Conservation (phyloP, 2,113 vertebrate genomes). For the Rostratula benghalensis region DNA sequence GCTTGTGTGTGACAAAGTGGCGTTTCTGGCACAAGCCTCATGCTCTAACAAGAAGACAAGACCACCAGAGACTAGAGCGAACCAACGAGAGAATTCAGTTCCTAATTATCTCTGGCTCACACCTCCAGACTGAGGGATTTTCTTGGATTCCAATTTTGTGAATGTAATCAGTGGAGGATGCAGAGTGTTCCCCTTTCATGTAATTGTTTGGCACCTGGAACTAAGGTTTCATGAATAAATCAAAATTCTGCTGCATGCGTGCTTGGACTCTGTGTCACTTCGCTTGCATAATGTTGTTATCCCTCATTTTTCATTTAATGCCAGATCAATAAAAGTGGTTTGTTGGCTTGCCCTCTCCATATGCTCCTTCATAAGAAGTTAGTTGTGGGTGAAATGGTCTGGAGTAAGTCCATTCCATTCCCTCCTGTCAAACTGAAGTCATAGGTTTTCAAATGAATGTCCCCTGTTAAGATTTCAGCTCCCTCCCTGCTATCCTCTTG, state of each 20-base stretch:
- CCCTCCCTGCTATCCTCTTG: neutral
- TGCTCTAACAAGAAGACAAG: neutral
- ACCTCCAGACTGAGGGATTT: constrained; percentile 11
- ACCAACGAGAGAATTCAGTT: neutral
- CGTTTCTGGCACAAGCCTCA: neutral
- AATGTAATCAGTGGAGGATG: neutral
- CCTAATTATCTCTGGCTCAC: constrained; percentile 24
- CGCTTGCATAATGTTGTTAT: neutral
- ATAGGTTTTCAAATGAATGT: neutral
- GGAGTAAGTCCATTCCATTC: neutral
- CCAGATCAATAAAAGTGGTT: neutral
- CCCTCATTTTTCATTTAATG: neutral
- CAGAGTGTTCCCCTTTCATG: neutral
- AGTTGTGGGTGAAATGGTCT: neutral
- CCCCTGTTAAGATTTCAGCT: neutral
- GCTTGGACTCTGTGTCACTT: neutral
- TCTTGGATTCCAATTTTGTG: constrained; percentile 24
- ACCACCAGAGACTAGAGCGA: neutral
- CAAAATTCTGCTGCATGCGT: neutral
- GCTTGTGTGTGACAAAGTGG: neutral
- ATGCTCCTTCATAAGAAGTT: neutral
- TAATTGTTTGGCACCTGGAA: constrained; percentile 22
- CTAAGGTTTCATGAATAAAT: neutral
- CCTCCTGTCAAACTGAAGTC: neutral
- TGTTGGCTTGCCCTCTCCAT: neutral